phyloP scores from a whole-genome alignment of 2,797 vertebrate species.

The Typhlichthys subterraneus region DNA sequence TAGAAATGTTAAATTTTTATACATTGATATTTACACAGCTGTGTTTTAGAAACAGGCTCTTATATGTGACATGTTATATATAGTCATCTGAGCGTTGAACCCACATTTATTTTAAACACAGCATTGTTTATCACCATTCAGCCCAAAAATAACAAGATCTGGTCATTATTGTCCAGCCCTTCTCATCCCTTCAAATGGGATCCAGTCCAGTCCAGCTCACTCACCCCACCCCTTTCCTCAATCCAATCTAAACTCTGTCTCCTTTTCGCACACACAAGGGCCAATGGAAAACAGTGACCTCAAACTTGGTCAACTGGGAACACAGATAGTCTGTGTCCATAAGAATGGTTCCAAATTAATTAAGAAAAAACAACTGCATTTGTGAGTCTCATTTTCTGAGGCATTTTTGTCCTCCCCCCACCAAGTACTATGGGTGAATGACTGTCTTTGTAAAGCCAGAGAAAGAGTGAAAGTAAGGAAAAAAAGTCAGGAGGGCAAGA shows the following conservation, averaged over 20 bases:
- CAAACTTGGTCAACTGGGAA: constrained; percentile 41
- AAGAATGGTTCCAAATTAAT: constrained; percentile 37
- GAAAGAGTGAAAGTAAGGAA: constrained; percentile 59
- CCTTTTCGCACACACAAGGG: constrained; percentile 47
- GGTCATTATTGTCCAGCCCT: constrained; percentile 24
- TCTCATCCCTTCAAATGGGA: constrained; percentile 43
- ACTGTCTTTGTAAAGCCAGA: constrained; percentile 57
- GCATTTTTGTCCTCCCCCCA: constrained; percentile 52
- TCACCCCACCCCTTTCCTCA: constrained; percentile 14
- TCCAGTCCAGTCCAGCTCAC: constrained; percentile 35
- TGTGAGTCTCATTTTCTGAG: constrained; percentile 51
- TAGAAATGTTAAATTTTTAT: no score
- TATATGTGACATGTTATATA: no score
- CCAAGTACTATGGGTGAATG: constrained; percentile 54
- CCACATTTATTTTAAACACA: no score
- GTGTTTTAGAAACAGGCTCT: no score
- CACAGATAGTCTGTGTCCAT: constrained; percentile 37
- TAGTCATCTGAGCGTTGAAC: no score
- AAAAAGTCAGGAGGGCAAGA: constrained; percentile 21
- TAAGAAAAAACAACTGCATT: constrained; percentile 59
- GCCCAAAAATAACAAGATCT: no score
- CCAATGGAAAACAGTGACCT: constrained; percentile 65
- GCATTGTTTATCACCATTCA: no score
- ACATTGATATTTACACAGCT: no score
- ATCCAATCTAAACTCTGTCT: constrained; percentile 2